phyloP scores from a whole-genome alignment of 2,113 vertebrate genomes.

The Peromyscus polionotus region DNA sequence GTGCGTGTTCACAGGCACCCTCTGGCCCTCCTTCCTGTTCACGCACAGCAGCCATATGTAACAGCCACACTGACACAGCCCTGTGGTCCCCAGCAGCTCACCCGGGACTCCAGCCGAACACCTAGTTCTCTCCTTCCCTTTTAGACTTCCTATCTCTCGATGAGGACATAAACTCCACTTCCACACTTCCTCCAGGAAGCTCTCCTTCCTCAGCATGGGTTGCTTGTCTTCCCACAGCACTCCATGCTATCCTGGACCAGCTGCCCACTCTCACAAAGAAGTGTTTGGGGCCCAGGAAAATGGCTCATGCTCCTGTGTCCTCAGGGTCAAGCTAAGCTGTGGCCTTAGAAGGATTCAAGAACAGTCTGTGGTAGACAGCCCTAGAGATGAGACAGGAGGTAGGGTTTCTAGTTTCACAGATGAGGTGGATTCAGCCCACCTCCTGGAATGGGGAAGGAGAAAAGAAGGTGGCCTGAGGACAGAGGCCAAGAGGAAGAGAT shows the following conservation, averaged over 20 bases:
- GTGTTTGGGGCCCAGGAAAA: not conserved
- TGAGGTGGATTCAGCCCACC: not conserved
- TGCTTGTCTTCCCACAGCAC: not conserved
- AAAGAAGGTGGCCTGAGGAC: not conserved
- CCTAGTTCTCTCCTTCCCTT: not conserved
- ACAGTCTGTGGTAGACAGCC: not conserved
- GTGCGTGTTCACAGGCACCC: not conserved
- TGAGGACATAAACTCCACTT: not conserved
- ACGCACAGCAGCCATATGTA: no score
- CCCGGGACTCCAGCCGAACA: not conserved
- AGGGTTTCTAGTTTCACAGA: not conserved
- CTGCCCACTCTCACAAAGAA: not conserved
- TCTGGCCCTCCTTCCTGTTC: not conserved
- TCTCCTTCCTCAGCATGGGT: not conserved
- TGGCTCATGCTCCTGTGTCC: not conserved
- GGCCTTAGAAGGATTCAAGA: not conserved
- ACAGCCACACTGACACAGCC: not conserved
- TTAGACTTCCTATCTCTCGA: not conserved
- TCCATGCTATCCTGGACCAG: no score
- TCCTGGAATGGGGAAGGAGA: accelerated
- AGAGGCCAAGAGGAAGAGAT: not conserved
- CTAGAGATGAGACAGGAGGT: not conserved
- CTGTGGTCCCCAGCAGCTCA: not conserved
- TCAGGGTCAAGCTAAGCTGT: not conserved
- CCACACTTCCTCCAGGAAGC: not conserved